These are phyloP conservation scores for Yponomeuta cagnagella DNA, from an alignment of 2,888 invertebrate species.

Conservation along the genomic window DNA sequence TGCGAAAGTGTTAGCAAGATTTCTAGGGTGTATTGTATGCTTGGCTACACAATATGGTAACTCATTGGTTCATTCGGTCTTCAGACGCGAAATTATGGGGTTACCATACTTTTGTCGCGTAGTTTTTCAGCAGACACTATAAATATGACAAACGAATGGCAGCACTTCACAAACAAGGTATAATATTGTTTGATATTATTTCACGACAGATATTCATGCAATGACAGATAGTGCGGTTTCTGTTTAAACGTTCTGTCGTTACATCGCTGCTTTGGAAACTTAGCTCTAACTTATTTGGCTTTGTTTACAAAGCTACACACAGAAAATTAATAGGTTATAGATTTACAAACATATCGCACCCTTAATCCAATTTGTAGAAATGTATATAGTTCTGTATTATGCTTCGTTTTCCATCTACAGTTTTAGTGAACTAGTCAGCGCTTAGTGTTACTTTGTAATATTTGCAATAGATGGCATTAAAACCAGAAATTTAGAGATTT, in stretches of 20 bases:
- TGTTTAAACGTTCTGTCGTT: background rate
- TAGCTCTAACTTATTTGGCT: conserved; percentile 1
- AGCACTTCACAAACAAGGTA: background rate
- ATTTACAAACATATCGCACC: background rate
- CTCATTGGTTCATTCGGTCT: background rate
- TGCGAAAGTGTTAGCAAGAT: background rate
- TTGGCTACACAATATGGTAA: background rate
- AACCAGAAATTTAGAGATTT: too few relatives aligned
- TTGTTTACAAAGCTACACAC: background rate
- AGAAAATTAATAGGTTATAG: background rate
- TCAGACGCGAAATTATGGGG: background rate
- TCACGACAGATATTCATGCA: background rate
- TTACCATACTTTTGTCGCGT: background rate
- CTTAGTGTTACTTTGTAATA: too few relatives aligned
- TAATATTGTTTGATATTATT: background rate
- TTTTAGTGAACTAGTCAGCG: too few relatives aligned
- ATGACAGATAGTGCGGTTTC: background rate
- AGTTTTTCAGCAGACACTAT: background rate
- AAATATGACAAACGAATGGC: background rate
- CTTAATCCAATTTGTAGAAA: too few relatives aligned
- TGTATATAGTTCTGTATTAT: too few relatives aligned
- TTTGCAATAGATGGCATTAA: too few relatives aligned
- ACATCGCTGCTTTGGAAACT: background rate
- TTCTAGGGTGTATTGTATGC: background rate
- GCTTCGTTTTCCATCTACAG: too few relatives aligned